Percentiles rank a stretch among this genome's conserved stretches.
Conservation (phyloP, 1,140 invertebrate species). For the Solenopsis invicta region DNA sequence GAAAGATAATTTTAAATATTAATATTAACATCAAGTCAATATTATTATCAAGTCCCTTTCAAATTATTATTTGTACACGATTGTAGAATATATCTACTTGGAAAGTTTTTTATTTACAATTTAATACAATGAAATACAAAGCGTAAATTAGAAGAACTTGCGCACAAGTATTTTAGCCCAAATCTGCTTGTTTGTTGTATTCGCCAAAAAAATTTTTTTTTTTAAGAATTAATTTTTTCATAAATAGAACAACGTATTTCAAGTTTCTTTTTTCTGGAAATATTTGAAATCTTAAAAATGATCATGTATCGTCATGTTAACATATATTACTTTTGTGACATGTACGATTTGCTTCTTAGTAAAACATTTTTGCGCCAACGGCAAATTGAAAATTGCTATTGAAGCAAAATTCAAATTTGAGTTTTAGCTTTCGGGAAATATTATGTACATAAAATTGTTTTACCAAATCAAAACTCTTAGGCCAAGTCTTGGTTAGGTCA, state of each 20-base stretch:
- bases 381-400: too few relatives aligned
- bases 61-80: neutral
- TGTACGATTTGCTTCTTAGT: neutral
- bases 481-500: constrained; percentile 13
- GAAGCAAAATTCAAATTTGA: too few relatives aligned
- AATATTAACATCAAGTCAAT: constrained; percentile 3
- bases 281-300: neutral
- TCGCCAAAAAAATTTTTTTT: neutral
- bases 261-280: neutral
- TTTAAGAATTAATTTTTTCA: neutral
- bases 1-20: constrained; percentile 1
- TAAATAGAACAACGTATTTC: neutral
- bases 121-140: neutral
- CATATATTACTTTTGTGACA: neutral
- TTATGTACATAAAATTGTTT: neutral
- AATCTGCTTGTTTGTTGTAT: neutral
- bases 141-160: neutral
- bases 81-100: neutral
- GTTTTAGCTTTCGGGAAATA: neutral
- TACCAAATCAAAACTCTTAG: neutral
- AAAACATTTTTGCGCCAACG: neutral
- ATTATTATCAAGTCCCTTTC: neutral
- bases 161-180: neutral
- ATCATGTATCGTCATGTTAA: neutral
- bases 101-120: neutral